phyloP scores from a whole-genome alignment of 92 coral and sea anemone genomes.

The Phenganax marumi region DNA sequence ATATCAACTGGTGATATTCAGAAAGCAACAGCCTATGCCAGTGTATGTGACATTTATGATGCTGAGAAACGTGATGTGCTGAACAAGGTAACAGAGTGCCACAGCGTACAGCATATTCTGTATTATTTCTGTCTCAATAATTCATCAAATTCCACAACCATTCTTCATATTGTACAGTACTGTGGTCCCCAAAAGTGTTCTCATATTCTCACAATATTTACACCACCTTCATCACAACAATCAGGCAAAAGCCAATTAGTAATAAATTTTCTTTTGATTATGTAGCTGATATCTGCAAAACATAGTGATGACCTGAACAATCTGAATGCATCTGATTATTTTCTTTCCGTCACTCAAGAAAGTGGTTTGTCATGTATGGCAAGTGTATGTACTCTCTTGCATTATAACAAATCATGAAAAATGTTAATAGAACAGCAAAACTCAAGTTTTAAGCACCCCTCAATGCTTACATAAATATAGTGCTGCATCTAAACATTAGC shows the following conservation, averaged over 20 bases:
- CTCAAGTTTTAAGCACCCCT: background rate
- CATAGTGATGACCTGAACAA: conserved; percentile 30
- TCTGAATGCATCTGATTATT: conserved; percentile 37
- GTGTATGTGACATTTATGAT: conserved; percentile 37
- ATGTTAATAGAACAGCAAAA: too few species aligned
- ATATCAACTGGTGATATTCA: conserved; percentile 43
- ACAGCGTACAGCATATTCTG: too few species aligned
- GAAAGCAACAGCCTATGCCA: conserved; percentile 41
- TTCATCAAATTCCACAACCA: too few species aligned
- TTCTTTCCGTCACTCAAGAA: conserved; percentile 35
- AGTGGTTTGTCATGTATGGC: conserved; percentile 41
- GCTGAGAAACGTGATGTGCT: conserved; percentile 32
- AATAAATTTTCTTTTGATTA: background rate
- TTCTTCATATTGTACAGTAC: too few species aligned
- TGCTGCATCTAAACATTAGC: conserved; percentile 35
- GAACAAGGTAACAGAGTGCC: conserved; percentile 31
- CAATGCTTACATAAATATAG: conserved; percentile 33
- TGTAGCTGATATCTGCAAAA: conserved; percentile 39
- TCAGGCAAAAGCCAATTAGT: too few species aligned
- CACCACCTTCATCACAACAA: too few species aligned
- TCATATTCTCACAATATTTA: too few species aligned
- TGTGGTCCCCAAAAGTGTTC: too few species aligned
- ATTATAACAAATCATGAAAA: too few species aligned
- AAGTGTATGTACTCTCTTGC: conserved; percentile 26
- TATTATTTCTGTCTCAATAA: background rate